These are phyloP conservation scores for Tupaia chinensis DNA, from an alignment of 2,113 vertebrate genomes.

Conservation along the genomic window DNA sequence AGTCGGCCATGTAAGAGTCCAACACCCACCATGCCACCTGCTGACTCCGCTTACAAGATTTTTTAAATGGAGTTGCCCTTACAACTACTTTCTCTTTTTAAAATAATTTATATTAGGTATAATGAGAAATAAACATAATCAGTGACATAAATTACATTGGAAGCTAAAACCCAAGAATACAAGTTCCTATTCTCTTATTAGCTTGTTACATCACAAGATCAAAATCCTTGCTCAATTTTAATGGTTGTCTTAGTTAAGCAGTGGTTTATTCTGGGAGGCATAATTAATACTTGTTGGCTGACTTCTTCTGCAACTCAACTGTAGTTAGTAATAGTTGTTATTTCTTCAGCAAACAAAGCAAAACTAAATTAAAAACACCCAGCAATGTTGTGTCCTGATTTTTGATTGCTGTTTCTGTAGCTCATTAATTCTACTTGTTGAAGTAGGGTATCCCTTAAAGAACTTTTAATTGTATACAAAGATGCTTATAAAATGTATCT, in stretches of 20 bases:
- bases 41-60: neutral
- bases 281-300: neutral
- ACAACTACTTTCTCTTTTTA: neutral
- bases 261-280: neutral
- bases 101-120: neutral
- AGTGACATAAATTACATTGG: neutral
- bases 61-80: slow-evolving; percentile 14
- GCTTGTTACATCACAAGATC: neutral
- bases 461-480: slow-evolving; percentile 45
- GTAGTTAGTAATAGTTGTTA: neutral
- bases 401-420: slow-evolving; percentile 32
- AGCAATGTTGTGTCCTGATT: neutral
- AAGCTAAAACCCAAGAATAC: neutral
- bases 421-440: neutral
- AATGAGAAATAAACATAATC: neutral
- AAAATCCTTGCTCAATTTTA: slow-evolving; percentile 15
- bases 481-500: neutral
- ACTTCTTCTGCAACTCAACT: neutral
- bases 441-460: neutral
- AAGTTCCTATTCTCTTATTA: neutral
- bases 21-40: too few relatives aligned
- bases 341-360: slow-evolving; percentile 36
- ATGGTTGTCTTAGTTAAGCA: neutral
- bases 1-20: too few relatives aligned
- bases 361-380: slow-evolving; percentile 28